Percentiles rank a stretch among this genome's conserved stretches.
Conservation (phyloP, 2,888 invertebrate genomes). For the Drosophila testacea region DNA sequence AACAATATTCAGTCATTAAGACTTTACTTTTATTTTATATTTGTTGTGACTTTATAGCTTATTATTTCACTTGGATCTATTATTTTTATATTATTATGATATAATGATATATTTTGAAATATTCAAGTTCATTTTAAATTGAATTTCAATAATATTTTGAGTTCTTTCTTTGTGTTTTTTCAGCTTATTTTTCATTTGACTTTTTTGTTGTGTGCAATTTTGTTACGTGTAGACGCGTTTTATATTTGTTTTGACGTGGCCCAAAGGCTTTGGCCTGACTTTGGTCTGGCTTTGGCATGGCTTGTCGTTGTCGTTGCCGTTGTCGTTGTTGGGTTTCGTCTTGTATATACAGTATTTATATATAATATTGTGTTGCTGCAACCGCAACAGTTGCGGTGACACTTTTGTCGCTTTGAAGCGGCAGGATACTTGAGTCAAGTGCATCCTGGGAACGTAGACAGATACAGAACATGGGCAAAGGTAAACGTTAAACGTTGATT, state of each 20-base stretch:
- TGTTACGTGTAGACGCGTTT: constrained; percentile 23
- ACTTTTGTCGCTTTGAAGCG: constrained; percentile 72
- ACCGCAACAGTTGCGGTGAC: constrained; percentile 75
- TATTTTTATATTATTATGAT: too few species aligned
- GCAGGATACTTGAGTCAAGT: constrained; percentile 71
- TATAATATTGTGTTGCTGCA: constrained; percentile 43
- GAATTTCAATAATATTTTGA: too few species aligned
- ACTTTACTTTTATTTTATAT: too few species aligned
- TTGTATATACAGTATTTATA: constrained; percentile 2
- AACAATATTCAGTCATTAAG: too few species aligned
- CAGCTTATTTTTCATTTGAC: background rate
- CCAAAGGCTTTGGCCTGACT: constrained; percentile 14
- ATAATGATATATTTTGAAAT: too few species aligned
- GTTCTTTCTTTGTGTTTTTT: background rate
- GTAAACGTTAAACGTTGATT: constrained; percentile 46
- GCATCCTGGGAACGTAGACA: constrained; percentile 41
- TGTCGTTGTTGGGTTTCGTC: background rate
- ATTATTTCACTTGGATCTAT: too few species aligned
- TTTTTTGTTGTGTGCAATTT: constrained; percentile 10
- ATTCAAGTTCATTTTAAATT: background rate
- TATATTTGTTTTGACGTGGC: constrained; percentile 36
- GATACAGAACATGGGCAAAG: constrained; percentile 5
- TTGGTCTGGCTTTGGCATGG: constrained; percentile 3
- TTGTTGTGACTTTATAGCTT: too few species aligned
- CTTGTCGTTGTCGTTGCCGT: too few species aligned